These are phyloP conservation scores for Drosophila cardini DNA, from an alignment of 1,140 invertebrate genomes.

Conservation along the genomic window DNA sequence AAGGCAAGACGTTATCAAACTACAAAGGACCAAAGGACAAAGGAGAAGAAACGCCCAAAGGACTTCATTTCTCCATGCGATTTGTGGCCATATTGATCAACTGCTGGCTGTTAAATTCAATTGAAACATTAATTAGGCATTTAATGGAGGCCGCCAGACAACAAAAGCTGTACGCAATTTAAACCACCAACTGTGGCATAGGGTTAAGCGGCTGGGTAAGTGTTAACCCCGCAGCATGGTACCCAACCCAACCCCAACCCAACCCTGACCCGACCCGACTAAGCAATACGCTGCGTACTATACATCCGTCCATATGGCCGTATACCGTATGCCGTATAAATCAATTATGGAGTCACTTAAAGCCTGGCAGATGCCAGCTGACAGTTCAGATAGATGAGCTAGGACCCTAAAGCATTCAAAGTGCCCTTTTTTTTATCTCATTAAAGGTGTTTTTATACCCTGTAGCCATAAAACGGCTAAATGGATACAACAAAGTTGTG, in stretches of 20 bases:
- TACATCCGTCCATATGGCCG: constrained; percentile 29
- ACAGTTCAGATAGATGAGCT: constrained; percentile 26
- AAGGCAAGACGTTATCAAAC: constrained; percentile 6
- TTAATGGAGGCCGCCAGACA: constrained; percentile 70
- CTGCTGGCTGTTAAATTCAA: constrained; percentile 57
- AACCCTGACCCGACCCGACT: too few species aligned
- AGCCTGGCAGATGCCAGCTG: constrained; percentile 35
- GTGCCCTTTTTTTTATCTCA: constrained; percentile 39
- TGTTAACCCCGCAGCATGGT: constrained; percentile 1
- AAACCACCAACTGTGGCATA: constrained; percentile 9
- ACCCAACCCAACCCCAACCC: too few species aligned
- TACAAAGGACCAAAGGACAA: constrained; percentile 34
- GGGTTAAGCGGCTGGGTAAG: constrained; percentile 53
- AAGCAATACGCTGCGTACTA: background rate
- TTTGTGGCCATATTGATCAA: constrained; percentile 71
- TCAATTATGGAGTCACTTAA: constrained; percentile 45
- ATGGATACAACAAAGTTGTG: constrained; percentile 17
- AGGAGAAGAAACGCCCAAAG: constrained; percentile 29
- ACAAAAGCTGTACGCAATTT: constrained; percentile 53
- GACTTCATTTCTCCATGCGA: constrained; percentile 52
- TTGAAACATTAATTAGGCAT: constrained; percentile 72
- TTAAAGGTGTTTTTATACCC: constrained; percentile 29
- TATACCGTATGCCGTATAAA: constrained; percentile 18
- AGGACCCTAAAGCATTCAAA: constrained; percentile 17
- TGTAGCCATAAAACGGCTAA: constrained; percentile 13